A percentile compares a stretch with the other conserved stretches of the same genome.
phyloP scores from a whole-genome alignment of 2,113 vertebrate genomes.

The Tyrannus savana region DNA sequence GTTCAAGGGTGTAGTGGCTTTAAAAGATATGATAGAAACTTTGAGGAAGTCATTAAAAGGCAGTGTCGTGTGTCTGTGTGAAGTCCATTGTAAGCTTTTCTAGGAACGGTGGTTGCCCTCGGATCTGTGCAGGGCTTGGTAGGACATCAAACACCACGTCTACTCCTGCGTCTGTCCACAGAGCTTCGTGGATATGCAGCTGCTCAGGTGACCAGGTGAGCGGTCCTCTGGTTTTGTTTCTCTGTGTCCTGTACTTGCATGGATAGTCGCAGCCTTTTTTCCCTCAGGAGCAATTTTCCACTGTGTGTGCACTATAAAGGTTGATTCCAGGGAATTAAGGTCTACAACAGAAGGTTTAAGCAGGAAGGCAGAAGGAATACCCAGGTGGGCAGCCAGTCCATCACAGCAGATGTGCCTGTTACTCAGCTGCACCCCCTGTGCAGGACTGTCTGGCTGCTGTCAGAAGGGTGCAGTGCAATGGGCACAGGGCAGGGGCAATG shows the following conservation, averaged over 20 bases:
- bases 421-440: not conserved
- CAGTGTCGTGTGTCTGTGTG: not conserved
- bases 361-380: not conserved
- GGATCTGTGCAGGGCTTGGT: not conserved
- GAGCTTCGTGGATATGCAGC: not conserved
- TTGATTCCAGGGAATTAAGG: not conserved
- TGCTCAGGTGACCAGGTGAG: not conserved
- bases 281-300: not conserved
- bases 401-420: not conserved
- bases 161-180: not conserved
- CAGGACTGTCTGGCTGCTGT: not conserved
- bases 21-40: not conserved
- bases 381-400: not conserved
- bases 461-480: not conserved
- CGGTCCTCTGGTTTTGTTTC: not conserved
- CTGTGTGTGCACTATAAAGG: accelerated
- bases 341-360: not conserved
- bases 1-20: not conserved
- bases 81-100: not conserved
- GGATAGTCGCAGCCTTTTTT: not conserved
- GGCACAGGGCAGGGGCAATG: not conserved
- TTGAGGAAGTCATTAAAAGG: not conserved
- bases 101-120: not conserved
- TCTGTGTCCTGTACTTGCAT: not conserved
- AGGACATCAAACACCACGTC: not conserved